Base-by-base conservation (phyloP, 1,140 invertebrate genomes). In the Calosoma granatense region DNA sequence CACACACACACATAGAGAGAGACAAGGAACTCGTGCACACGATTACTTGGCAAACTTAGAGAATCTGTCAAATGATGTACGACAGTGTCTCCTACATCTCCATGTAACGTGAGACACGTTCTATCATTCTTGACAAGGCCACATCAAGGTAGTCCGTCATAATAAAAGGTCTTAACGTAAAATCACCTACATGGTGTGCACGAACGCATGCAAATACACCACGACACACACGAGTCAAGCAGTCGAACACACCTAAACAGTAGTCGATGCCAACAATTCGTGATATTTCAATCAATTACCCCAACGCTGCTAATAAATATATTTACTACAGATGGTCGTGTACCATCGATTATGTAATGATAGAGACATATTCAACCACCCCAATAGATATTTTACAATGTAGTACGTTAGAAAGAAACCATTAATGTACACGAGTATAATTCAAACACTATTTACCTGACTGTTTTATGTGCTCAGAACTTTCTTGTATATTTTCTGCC, bases 401-500 rank as follows among this genome's bases (percentile, higher is more conserved):
- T 15, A 22, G 15, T 15, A 20, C 20, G 22, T 12, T 20, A 55
- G 20, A 15, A 12, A 21, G 20, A 6, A 23, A 14, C 20, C 56
- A 30, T 19, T 20, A n/a, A 0, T 20, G 12, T 36, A 52, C 51
- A 36, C n/a, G 9, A 47, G 51, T 23, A 30, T 51, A 47, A 43
- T 41, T 53, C 22, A 51, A 55, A 57, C 22, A 53, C 22, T 61
- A 62, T 63, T 65, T 77, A 80, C 78, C 78, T 78, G 72, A 71
- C 66, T 74, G 74, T 68, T 75, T 76, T 63, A 71, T 69, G 70
- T 75, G 73, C 71, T 76, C 75, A 68, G 71, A 70, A 72, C 74
- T 74, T 67, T 78, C 74, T 72, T 77, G 76, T 73, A 74, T 76
- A 71, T 75, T 77, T 74, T 80, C 78, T 70, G 77, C 78, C 78